Conservation (phyloP, 2,888 invertebrate genomes). For the Netelia inedita region DNA sequence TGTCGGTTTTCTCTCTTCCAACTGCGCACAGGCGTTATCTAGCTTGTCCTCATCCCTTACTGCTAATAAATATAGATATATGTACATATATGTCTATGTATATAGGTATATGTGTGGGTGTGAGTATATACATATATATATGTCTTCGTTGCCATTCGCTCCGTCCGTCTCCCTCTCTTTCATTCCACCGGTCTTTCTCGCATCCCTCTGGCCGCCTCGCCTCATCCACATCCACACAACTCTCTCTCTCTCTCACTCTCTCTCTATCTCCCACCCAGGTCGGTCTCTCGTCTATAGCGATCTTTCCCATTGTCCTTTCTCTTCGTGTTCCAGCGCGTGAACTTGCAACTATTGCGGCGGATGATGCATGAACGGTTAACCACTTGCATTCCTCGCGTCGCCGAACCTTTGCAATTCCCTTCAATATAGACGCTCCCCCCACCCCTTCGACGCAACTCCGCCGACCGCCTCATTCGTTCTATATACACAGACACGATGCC, state of each 20-base stretch:
- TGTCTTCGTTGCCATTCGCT: neutral
- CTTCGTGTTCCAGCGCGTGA: slow-evolving; percentile 70
- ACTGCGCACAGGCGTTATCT: slow-evolving; percentile 41
- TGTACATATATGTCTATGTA: neutral
- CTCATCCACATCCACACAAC: slow-evolving; percentile 55
- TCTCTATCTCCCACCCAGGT: neutral
- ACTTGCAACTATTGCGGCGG: slow-evolving; percentile 79
- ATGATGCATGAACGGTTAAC: slow-evolving; percentile 80
- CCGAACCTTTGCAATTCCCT: slow-evolving; percentile 50
- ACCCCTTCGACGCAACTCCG: slow-evolving; percentile 29
- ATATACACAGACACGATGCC: slow-evolving; percentile 21
- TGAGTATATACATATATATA: neutral
- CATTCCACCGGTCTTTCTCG: slow-evolving; percentile 26
- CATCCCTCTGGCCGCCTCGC: slow-evolving; percentile 26
- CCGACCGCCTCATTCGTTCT: slow-evolving; percentile 7
- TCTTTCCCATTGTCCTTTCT: slow-evolving; percentile 51
- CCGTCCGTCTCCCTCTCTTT: slow-evolving; percentile 26
- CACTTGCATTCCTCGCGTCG: slow-evolving; percentile 74
- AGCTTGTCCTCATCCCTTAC: slow-evolving; percentile 17
- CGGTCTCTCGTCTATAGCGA: slow-evolving; percentile 35
- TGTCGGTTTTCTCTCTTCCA: slow-evolving; percentile 56
- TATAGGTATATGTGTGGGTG: too few species aligned
- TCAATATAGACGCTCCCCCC: slow-evolving; percentile 6
- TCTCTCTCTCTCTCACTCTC: neutral
- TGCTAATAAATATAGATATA: neutral